A percentile compares a stretch with the other conserved stretches of the same genome.
These are phyloP conservation scores for Megaceryle torquata DNA, from an alignment of 2,113 vertebrate species.

Conservation along the genomic window DNA sequence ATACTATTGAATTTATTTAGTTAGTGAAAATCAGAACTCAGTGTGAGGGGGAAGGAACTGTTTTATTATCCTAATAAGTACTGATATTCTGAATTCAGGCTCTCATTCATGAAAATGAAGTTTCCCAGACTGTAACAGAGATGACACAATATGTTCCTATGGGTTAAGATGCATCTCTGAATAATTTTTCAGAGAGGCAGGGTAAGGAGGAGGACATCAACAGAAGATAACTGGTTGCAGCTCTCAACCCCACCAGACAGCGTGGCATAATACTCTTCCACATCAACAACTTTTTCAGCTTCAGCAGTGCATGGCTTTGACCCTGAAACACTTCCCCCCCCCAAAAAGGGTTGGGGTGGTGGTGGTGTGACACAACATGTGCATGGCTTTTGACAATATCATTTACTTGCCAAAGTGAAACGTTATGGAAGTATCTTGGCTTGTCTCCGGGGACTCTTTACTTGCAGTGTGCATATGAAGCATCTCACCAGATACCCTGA, in stretches of 20 bases:
- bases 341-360: no score
- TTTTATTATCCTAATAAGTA: neutral
- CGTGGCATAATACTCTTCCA: neutral
- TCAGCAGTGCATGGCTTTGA: neutral
- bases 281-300: neutral
- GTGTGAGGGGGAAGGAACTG: neutral
- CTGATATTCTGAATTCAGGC: neutral
- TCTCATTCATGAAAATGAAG: neutral
- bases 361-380: no score
- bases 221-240: neutral
- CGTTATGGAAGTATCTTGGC: neutral
- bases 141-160: neutral
- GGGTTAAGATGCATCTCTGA: neutral
- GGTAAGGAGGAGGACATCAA: neutral
- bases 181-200: neutral
- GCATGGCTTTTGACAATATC: neutral
- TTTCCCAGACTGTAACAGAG: neutral
- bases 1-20: neutral
- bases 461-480: neutral
- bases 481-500: neutral
- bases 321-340: neutral
- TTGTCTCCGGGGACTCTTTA: neutral
- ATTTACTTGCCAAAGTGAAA: neutral
- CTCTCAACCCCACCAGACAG: neutral
- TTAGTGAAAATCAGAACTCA: neutral